phyloP scores from a whole-genome alignment of 2,888 invertebrate species.

The Acanthoscelides obtectus region DNA sequence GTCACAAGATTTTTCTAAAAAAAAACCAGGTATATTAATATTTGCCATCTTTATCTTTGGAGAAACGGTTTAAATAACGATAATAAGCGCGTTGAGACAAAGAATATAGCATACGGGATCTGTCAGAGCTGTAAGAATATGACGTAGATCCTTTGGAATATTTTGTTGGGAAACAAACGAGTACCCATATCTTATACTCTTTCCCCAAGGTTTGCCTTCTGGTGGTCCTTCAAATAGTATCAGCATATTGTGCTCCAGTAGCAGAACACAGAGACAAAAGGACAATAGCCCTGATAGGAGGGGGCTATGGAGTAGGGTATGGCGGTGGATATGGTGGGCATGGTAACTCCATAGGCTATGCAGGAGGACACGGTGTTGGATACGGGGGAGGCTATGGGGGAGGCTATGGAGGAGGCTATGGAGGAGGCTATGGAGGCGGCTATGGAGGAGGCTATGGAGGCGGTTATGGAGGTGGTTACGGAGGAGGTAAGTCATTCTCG shows the following conservation, averaged over 20 bases:
- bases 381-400: not conserved
- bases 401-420: not conserved
- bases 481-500: not conserved
- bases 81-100: too few relatives aligned
- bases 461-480: not conserved
- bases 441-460: not conserved
- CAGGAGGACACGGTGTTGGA: not conserved
- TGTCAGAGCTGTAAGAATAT: too few relatives aligned
- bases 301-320: too few relatives aligned
- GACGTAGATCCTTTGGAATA: too few relatives aligned
- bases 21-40: too few relatives aligned
- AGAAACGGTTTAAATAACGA: too few relatives aligned
- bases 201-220: not conserved
- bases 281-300: not conserved
- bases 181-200: too few relatives aligned
- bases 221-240: not conserved
- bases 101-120: too few relatives aligned
- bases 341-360: too few relatives aligned
- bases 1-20: too few relatives aligned
- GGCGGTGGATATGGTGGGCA: not conserved
- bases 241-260: not conserved
- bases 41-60: too few relatives aligned
- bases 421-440: not conserved
- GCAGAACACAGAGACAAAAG: not conserved
- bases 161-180: too few relatives aligned